Conservation (phyloP, 2,888 invertebrate species). For the Mimachlamys varia region DNA sequence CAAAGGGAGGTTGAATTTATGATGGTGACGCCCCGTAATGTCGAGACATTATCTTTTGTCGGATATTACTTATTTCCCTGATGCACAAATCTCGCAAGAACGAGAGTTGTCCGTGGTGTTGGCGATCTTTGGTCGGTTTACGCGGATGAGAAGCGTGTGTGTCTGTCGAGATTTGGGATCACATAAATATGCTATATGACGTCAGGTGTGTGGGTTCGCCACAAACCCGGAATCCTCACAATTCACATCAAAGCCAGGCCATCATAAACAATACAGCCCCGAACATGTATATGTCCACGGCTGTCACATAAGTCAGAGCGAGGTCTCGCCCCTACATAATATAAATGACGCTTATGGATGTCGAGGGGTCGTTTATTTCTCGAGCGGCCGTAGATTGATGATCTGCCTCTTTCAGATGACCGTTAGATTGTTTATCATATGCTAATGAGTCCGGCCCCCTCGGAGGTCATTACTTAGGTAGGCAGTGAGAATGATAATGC, state of each 20-base stretch:
- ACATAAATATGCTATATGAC: neutral
- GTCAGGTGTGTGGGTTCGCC: neutral
- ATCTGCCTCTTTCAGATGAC: neutral
- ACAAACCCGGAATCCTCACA: neutral
- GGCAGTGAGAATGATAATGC: slow-evolving; percentile 20
- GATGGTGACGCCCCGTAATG: no score
- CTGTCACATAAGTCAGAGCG: slow-evolving; percentile 47
- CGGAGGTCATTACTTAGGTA: slow-evolving; percentile 15
- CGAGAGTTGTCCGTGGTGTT: no score
- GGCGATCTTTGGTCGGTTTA: no score
- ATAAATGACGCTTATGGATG: slow-evolving; percentile 43
- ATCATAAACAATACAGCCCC: neutral
- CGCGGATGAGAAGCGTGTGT: no score
- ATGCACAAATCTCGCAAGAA: no score
- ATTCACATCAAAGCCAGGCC: slow-evolving; percentile 46
- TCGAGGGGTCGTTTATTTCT: neutral
- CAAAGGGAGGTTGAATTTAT: no score
- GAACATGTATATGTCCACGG: slow-evolving; percentile 41
- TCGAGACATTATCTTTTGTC: no score
- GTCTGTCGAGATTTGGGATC: no score
- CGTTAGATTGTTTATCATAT: slow-evolving; percentile 31
- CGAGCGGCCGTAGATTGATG: neutral
- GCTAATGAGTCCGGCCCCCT: neutral
- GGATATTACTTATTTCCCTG: no score
- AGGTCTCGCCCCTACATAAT: slow-evolving; percentile 48